Evolutionary conservation across 64 coral and sea anemone genomes (phyloP), one percentile per base, ranked within the genome.

Genomic region (Pocillopora damicornis): DNA sequence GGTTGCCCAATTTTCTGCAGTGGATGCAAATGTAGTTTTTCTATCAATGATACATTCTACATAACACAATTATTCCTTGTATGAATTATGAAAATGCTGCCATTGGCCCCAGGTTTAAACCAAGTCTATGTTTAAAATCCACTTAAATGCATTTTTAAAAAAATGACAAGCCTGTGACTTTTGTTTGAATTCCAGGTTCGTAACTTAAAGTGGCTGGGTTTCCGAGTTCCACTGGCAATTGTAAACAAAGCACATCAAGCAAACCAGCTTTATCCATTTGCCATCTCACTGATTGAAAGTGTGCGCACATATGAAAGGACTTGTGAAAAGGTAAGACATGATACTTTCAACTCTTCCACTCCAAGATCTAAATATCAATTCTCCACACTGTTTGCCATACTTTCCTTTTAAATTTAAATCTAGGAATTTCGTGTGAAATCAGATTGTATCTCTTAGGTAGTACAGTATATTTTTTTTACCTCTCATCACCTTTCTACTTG

Each of bases 231-330:
- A 76, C 38, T 98, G 30, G 96, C 96, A 15, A 98, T 98, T 84
- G 96, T 98, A 13, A 98, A 98, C 96, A 98, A 98, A 61, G 96
- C 96, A 13, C 96, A 98, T 84, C 96, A 98, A 92, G 96, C 96
- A 4, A 98, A 95, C 67, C 96, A 98, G 79, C 93, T 98, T 25
- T 98, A 98, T 61, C 96, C 96, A 16, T 98, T 98, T 95, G 96
- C 96, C 59, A 98, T 98, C 78, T 98, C 96, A 18, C 82, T 98
- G 61, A 98, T 98, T 86, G 96, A 98, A 86, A 98, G 96, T 86
- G 96, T 98, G 36, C 90, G 93, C 9, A 98, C 96, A 4, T 98
- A 98, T 30, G 96, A 98, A 60, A 98, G 93, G 87, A 94, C 96
- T 8, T 98, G 96, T 93, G 96, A 98, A 86, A 98, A 98, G 96